Evolutionary conservation across 2,113 vertebrate genomes (phyloP).

Genomic region (Xenopus tropicalis): DNA sequence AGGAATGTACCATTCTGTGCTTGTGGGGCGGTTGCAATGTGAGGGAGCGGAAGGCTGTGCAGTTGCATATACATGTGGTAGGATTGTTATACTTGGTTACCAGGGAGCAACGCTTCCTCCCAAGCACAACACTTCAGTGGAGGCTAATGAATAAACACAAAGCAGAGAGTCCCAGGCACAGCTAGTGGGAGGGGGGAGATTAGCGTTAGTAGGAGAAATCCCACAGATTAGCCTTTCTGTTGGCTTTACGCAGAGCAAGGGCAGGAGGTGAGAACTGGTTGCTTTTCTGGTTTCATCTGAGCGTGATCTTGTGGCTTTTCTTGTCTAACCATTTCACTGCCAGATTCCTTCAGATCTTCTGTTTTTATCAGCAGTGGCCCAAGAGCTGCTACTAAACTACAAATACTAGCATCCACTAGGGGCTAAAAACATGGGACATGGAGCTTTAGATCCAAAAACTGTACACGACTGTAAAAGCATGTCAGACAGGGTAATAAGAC

Average conservation of each 20-base stretch:
- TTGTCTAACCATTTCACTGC: too few relatives aligned
- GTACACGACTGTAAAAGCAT: too few relatives aligned
- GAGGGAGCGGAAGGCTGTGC: too few relatives aligned
- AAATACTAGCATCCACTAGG: too few relatives aligned
- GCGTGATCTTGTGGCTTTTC: background rate
- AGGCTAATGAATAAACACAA: slow-evolving; percentile 16
- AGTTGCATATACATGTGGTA: background rate
- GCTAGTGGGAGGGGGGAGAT: slow-evolving; percentile 6
- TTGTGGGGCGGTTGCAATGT: too few relatives aligned
- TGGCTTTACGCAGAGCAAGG: background rate
- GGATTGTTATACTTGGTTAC: slow-evolving; percentile 49
- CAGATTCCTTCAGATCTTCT: too few relatives aligned
- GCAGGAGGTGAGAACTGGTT: background rate
- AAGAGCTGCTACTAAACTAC: too few relatives aligned
- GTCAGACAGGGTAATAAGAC: too few relatives aligned
- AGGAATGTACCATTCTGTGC: too few relatives aligned
- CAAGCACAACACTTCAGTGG: slow-evolving; percentile 26
- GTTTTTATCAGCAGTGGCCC: too few relatives aligned
- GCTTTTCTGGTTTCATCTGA: background rate
- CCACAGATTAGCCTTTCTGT: background rate
- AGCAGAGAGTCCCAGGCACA: background rate
- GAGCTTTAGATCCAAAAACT: too few relatives aligned
- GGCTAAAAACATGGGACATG: too few relatives aligned
- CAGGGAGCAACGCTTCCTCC: slow-evolving; percentile 48
- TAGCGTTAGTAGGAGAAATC: background rate